Conservation (phyloP, 2,113 vertebrate genomes). For the Paradisaea rubra region DNA sequence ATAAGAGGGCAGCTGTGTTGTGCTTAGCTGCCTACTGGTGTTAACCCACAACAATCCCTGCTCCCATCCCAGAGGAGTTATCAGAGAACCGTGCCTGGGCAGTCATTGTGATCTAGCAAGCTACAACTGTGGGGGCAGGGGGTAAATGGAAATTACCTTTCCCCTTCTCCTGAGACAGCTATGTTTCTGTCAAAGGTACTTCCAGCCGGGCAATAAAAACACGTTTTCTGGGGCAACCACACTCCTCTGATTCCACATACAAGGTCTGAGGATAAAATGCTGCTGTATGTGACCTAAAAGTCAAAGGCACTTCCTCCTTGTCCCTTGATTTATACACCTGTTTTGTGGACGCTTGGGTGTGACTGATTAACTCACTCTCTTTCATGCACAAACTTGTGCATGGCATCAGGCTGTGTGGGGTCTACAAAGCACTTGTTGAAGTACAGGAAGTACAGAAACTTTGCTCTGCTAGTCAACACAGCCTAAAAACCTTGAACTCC, state of each 20-base stretch:
- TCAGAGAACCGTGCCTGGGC: background rate
- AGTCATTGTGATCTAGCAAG: background rate
- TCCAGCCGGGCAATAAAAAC: background rate
- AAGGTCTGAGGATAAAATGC: background rate
- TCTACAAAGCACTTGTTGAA: background rate
- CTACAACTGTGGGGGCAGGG: accelerated
- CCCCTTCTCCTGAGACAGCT: background rate
- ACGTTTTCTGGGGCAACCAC: background rate
- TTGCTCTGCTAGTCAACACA: background rate
- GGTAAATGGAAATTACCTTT: background rate
- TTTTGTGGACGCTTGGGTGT: accelerated
- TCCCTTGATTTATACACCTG: background rate
- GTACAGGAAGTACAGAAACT: background rate
- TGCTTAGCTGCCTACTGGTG: background rate
- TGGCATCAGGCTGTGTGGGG: background rate
- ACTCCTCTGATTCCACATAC: too few species aligned
- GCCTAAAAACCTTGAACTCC: background rate
- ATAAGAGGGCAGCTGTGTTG: background rate
- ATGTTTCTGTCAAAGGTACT: background rate
- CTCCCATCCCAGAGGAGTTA: background rate
- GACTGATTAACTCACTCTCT: too few species aligned
- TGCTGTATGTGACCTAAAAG: background rate
- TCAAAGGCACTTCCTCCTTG: background rate
- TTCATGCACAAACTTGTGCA: accelerated
- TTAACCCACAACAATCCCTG: background rate